Evolutionary conservation across 2,888 invertebrate species (phyloP).

Genomic region (Lobophora halterata): DNA sequence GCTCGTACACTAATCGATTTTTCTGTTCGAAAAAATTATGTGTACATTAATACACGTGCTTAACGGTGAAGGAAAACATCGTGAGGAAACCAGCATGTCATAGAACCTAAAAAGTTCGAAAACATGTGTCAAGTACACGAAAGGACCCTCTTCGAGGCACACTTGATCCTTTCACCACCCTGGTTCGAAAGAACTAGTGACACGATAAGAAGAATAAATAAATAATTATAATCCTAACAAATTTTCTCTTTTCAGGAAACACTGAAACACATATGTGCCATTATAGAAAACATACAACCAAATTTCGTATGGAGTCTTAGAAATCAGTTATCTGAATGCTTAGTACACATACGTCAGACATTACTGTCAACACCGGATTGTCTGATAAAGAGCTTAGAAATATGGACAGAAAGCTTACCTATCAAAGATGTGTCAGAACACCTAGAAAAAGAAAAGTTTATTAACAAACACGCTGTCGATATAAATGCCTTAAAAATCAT

Average conservation of each 20-base stretch:
- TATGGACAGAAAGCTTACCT: conserved; percentile 31
- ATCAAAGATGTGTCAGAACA: conserved; percentile 34
- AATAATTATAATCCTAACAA: not conserved
- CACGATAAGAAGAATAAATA: too few relatives aligned
- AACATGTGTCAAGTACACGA: too few relatives aligned
- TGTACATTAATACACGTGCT: too few relatives aligned
- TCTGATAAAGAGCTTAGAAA: conserved; percentile 19
- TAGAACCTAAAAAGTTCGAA: too few relatives aligned
- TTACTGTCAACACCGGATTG: conserved; percentile 12
- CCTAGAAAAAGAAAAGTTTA: conserved; percentile 33
- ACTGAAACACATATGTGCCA: conserved; percentile 5
- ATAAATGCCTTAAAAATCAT: conserved; percentile 34
- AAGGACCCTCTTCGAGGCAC: too few relatives aligned
- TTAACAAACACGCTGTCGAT: conserved; percentile 20
- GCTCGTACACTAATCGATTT: too few relatives aligned
- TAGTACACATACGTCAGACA: conserved; percentile 28
- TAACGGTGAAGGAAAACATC: too few relatives aligned
- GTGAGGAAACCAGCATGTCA: too few relatives aligned
- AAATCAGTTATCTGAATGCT: conserved; percentile 28
- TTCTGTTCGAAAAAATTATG: too few relatives aligned
- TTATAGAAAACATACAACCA: conserved; percentile 7
- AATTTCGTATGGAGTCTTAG: conserved; percentile 25
- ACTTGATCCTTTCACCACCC: too few relatives aligned
- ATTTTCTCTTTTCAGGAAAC: conserved; percentile 10
- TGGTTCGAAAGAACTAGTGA: too few relatives aligned